Evolutionary conservation across 2,113 vertebrate genomes (phyloP), one percentile per base, ranked within the genome.

Genomic region (Anas platyrhynchos): DNA sequence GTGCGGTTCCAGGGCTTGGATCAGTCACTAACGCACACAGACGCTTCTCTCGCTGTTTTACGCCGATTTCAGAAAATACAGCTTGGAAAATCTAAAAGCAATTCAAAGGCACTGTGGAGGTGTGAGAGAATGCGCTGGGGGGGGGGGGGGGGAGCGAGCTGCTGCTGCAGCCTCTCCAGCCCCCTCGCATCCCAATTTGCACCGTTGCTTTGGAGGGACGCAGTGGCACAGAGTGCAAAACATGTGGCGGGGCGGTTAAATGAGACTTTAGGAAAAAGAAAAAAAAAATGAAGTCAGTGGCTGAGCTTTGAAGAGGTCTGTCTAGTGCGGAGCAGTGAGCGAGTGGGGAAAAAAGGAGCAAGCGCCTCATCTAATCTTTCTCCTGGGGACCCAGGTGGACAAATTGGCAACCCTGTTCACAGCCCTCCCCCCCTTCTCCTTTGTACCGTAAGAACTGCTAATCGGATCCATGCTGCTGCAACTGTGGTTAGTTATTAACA

Each of bases 401-500:
- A 98, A 97, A 98, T 98, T 98, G 98, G 98, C 98, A 98, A 88
- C 98, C 95, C 95, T 84, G 97, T 96, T 98, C 97, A 61, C 96
- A 89, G 97, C 96, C 93, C 91, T 91, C 91, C 91, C 94, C 94
- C 29, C 87, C 88, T 80, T 54, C 85, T 92, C 88, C 96, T 98
- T 98, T 98, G 98, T 98, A 96, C 96, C 91, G 2, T 94, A 97
- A 97, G 98, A 98, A 97, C 98, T 97, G 98, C 98, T 98, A 98
- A 98, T 98, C 98, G 97, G 98, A 98, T 98, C 98, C 98, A 98
- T 98, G 98, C 98, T 98, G 98, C 97, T 98, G 97, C 97, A 96
- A 98, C 97, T 96, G 97, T 97, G 97, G 97, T 97, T 98, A 98
- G 98, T 98, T 98, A 98, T 98, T 98, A 98, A 92, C 96, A 94